Evolutionary conservation across 1,140 invertebrate species (phyloP).

Genomic region (Lepidostoma basale): DNA sequence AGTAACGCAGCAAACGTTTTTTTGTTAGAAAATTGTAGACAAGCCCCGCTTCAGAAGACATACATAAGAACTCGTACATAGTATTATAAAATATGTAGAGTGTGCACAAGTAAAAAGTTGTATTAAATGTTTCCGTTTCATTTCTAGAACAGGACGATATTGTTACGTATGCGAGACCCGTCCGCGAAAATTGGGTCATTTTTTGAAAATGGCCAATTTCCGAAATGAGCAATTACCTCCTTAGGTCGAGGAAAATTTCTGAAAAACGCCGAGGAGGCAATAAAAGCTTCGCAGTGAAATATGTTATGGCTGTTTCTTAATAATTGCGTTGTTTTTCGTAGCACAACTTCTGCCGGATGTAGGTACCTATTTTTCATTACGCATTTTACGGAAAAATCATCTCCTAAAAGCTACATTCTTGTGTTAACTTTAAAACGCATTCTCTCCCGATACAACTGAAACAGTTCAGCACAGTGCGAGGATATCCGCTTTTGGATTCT

Average conservation of each 20-base stretch:
- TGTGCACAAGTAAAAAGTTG: too few species aligned
- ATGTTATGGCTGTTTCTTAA: constrained; percentile 30
- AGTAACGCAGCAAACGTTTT: too few species aligned
- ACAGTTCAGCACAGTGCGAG: too few species aligned
- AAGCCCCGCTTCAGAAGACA: too few species aligned
- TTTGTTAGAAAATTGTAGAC: too few species aligned
- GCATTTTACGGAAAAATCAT: too few species aligned
- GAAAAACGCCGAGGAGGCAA: constrained; percentile 17
- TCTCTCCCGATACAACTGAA: too few species aligned
- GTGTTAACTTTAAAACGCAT: too few species aligned
- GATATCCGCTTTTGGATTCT: too few species aligned
- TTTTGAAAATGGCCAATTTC: constrained; percentile 27
- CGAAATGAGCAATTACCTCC: constrained; percentile 26
- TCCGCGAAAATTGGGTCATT: constrained; percentile 24
- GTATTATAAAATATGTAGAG: too few species aligned
- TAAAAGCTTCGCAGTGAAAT: constrained; percentile 24
- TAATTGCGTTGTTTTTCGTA: constrained; percentile 21
- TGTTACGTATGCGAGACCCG: constrained; percentile 16
- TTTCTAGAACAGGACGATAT: constrained; percentile 6
- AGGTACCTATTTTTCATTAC: neutral
- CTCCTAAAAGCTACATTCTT: too few species aligned
- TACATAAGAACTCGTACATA: too few species aligned
- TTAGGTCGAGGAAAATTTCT: constrained; percentile 9
- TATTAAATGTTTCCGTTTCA: neutral
- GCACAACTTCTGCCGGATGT: neutral